phyloP scores from a whole-genome alignment of 2,113 vertebrate species.

The Trinectes maculatus region DNA sequence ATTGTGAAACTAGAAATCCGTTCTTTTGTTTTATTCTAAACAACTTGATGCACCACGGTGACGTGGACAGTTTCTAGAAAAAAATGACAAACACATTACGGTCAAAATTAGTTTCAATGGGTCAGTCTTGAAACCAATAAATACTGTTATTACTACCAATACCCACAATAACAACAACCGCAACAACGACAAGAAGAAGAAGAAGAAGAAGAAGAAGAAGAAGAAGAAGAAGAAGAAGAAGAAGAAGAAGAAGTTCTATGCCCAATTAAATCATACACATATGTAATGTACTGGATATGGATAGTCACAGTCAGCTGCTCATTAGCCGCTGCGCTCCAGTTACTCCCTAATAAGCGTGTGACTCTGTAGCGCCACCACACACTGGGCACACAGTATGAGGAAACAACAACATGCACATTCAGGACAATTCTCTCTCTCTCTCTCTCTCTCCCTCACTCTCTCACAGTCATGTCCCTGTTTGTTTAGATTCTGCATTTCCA shows the following conservation, averaged over 20 bases:
- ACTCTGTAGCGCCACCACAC: slow-evolving; percentile 38
- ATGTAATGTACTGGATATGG: background rate
- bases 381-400: slow-evolving; percentile 17
- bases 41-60: background rate
- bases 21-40: background rate
- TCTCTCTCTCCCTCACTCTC: background rate
- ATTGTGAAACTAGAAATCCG: slow-evolving; percentile 20
- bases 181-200: no score
- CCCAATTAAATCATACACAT: no score
- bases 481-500: no score
- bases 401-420: slow-evolving; percentile 41
- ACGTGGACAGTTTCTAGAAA: slow-evolving; percentile 24
- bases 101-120: no score
- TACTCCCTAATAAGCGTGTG: slow-evolving; percentile 59
- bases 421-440: background rate
- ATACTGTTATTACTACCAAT: no score
- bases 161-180: no score
- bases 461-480: no score
- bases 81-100: background rate
- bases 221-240: no score
- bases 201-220: no score
- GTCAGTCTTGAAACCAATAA: no score
- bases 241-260: background rate
- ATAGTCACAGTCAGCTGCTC: slow-evolving; percentile 33
- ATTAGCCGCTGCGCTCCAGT: slow-evolving; percentile 63